A percentile compares a stretch with the other conserved stretches of the same genome.
These are phyloP conservation scores for Antitype chi DNA, from an alignment of 2,888 invertebrate species.

Conservation along the genomic window DNA sequence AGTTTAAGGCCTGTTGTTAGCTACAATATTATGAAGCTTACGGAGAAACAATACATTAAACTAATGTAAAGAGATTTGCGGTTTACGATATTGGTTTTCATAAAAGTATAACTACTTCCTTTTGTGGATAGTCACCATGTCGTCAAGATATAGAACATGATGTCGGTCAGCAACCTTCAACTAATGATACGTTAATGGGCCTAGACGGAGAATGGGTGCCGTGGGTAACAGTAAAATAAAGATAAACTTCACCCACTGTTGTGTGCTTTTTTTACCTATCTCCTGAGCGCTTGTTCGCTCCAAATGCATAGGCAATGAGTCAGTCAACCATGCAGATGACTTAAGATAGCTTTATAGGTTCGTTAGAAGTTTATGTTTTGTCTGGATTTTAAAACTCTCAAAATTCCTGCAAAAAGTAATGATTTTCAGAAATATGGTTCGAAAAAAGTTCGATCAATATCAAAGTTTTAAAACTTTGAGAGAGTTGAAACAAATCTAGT, in stretches of 20 bases:
- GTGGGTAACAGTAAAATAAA: conserved; percentile 87
- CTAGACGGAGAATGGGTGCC: conserved; percentile 81
- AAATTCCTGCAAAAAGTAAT: background rate
- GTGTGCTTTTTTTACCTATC: conserved; percentile 85
- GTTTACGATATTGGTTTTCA: conserved; percentile 38
- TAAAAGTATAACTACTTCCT: conserved; percentile 54
- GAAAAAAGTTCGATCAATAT: background rate
- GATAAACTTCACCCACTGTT: conserved; percentile 87
- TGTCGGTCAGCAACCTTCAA: conserved; percentile 88
- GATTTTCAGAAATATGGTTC: background rate
- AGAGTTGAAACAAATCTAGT: background rate
- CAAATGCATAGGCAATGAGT: conserved; percentile 89
- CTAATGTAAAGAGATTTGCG: conserved; percentile 35
- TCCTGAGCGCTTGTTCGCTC: conserved; percentile 85
- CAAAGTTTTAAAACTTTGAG: background rate
- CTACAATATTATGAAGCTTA: conserved; percentile 12
- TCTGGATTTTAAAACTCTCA: background rate
- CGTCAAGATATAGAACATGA: conserved; percentile 69
- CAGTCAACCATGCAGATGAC: conserved; percentile 80
- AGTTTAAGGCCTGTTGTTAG: background rate
- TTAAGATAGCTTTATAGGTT: conserved; percentile 47
- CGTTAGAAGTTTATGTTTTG: conserved; percentile 21
- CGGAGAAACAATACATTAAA: conserved; percentile 44
- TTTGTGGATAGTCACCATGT: conserved; percentile 51
- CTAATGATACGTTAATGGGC: conserved; percentile 88